A percentile compares a stretch with the other conserved stretches of the same genome.
phyloP scores from a whole-genome alignment of 2,113 vertebrate species.

The Poecile atricapillus region DNA sequence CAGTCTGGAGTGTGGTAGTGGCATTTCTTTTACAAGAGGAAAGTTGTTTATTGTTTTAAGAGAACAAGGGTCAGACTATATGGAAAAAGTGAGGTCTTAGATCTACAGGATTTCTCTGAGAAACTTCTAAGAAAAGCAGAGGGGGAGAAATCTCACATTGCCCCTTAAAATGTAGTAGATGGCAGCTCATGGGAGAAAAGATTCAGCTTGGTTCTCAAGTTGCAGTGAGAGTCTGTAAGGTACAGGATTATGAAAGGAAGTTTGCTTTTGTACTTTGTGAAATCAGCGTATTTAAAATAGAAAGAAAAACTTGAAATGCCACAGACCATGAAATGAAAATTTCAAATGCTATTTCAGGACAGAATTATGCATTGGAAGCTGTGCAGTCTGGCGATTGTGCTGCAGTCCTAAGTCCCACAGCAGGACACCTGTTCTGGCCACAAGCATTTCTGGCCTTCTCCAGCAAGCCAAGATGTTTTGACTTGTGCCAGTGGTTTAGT shows the following conservation, averaged over 20 bases:
- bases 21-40: background rate
- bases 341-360: background rate
- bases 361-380: background rate
- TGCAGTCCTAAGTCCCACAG: background rate
- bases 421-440: background rate
- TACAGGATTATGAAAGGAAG: background rate
- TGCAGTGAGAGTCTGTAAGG: background rate
- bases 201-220: background rate
- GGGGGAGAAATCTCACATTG: background rate
- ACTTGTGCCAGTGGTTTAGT: background rate
- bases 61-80: background rate
- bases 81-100: background rate
- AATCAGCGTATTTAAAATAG: slow-evolving; percentile 19
- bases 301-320: slow-evolving; percentile 8
- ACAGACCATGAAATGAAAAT: slow-evolving; percentile 46
- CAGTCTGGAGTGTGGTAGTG: background rate
- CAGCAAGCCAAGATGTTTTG: accelerated
- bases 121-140: background rate
- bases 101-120: background rate
- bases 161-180: background rate
- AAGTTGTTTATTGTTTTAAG: background rate
- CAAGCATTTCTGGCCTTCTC: background rate
- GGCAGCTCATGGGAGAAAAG: background rate
- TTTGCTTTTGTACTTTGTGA: slow-evolving; percentile 41
- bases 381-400: background rate